Evolutionary conservation across 2,888 invertebrate genomes (phyloP).

Genomic region (Zeuzera pyrina): DNA sequence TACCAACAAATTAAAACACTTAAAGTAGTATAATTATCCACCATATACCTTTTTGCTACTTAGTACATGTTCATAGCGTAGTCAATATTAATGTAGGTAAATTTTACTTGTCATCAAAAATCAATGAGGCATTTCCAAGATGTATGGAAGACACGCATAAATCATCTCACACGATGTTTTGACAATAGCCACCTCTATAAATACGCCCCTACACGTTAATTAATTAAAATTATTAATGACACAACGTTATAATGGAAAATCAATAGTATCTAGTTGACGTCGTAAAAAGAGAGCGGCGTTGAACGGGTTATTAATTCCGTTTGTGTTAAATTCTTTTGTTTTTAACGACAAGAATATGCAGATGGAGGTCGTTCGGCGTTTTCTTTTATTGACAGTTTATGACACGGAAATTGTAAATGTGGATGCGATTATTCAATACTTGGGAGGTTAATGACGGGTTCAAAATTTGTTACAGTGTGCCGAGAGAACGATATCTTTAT

Average conservation of each 20-base stretch:
- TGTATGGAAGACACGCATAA: slow-evolving; percentile 42
- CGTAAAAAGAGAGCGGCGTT: slow-evolving; percentile 20
- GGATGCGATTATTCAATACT: too few species aligned
- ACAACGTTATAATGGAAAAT: slow-evolving; percentile 58
- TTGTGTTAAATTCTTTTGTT: slow-evolving; percentile 11
- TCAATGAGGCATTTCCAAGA: slow-evolving; percentile 53
- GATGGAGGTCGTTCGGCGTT: too few species aligned
- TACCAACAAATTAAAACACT: too few species aligned
- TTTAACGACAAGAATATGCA: slow-evolving; percentile 11
- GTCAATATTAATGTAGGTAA: too few species aligned
- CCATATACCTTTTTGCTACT: too few species aligned
- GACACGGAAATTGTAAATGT: too few species aligned
- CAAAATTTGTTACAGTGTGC: too few species aligned
- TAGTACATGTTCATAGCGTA: too few species aligned
- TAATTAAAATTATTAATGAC: slow-evolving; percentile 70
- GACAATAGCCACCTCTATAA: slow-evolving; percentile 41
- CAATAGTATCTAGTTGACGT: slow-evolving; percentile 32
- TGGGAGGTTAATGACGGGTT: too few species aligned
- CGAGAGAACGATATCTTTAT: too few species aligned
- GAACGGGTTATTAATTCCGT: slow-evolving; percentile 58
- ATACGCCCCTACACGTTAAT: slow-evolving; percentile 39
- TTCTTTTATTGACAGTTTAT: too few species aligned
- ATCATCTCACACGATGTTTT: slow-evolving; percentile 48
- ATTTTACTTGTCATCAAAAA: slow-evolving; percentile 46
- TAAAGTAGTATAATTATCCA: too few species aligned